phyloP scores from a whole-genome alignment of 2,888 invertebrate genomes.

The Vannuccia rotundouncinata region DNA sequence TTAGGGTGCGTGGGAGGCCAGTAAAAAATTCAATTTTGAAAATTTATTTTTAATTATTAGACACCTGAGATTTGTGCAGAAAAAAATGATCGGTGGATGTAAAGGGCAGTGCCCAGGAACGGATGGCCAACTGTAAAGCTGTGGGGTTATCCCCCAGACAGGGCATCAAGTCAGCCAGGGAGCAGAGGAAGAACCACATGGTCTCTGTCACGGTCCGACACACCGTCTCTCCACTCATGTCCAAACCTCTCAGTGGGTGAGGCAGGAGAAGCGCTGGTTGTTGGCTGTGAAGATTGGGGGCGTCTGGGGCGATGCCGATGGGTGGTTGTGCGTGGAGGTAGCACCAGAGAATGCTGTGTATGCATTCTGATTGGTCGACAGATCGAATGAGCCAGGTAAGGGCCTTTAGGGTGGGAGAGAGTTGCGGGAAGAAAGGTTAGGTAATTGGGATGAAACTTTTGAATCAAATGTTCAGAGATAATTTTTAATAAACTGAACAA shows the following conservation, averaged over 20 bases:
- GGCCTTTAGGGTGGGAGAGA: slow-evolving; percentile 60
- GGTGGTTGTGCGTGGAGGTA: slow-evolving; percentile 62
- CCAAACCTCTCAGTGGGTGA: background rate
- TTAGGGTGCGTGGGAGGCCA: too few species aligned
- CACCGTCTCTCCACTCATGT: background rate
- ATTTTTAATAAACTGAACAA: too few species aligned
- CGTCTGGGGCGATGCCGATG: background rate
- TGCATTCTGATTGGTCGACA: slow-evolving; percentile 78
- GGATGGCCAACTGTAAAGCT: slow-evolving; percentile 75
- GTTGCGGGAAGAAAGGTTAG: background rate
- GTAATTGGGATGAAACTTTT: too few species aligned
- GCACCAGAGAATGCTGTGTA: slow-evolving; percentile 95
- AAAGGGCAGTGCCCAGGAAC: slow-evolving; percentile 86
- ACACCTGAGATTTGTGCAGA: slow-evolving; percentile 65
- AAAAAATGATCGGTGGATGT: slow-evolving; percentile 81
- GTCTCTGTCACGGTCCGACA: background rate
- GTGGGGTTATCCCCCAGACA: background rate
- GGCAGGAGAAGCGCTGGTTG: too few species aligned
- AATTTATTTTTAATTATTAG: too few species aligned
- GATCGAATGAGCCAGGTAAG: slow-evolving; percentile 87
- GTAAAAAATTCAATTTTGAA: too few species aligned
- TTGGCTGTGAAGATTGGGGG: background rate
- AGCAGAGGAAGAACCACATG: background rate
- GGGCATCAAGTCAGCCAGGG: background rate
- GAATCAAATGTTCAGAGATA: too few species aligned